Base-by-base conservation (phyloP, 2,797 vertebrate species). In the Amphiprion clarkii region DNA sequence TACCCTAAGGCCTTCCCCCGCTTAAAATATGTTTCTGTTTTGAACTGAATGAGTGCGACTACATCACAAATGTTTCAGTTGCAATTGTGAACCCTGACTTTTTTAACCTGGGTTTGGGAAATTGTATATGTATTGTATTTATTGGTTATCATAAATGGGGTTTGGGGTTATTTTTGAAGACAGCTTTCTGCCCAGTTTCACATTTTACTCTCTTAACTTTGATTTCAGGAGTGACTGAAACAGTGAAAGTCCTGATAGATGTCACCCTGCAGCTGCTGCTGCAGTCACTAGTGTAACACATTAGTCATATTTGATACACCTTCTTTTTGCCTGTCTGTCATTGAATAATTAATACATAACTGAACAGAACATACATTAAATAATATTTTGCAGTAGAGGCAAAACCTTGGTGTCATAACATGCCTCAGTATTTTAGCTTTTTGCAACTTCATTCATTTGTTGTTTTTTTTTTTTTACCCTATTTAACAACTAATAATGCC, bases 131-230 rank as follows among this genome's bases (percentile, higher is more conserved):
- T 59, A 42, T 44, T 25, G 21, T 39, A 14, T 78, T 70, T 39
- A 25, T 29, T 75, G 65, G 73, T 42, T 73, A 1, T 75, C 81
- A 84, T 79, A 84, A 83, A 75, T 83, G 19, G 7, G 6, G 73
- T 65, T 67, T 54, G 36, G 67, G 56, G 60, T 40, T 90, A 83
- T 82, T 87, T 89, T 60, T 58, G 67, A 71, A 58, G 17, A 13
- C 46, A 39, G 27, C 67, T 82, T 66, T 23, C n/a, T 58, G 39
- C n/a, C 57, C 71, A 46, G 71, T 90, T 90, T 89, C 79, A 70
- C 33, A 74, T 61, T 76, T 49, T 11, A 25, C 6, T 33, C 17
- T 77, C 40, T 70, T 39, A 63, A 33, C 39, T 19, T 68, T 21
- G 70, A 60, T 74, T 49, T 49, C n/a, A 21, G n/a, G 54, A 51